phyloP scores from a whole-genome alignment of 1,140 invertebrate genomes.

The Meloidogyne floridensis region DNA sequence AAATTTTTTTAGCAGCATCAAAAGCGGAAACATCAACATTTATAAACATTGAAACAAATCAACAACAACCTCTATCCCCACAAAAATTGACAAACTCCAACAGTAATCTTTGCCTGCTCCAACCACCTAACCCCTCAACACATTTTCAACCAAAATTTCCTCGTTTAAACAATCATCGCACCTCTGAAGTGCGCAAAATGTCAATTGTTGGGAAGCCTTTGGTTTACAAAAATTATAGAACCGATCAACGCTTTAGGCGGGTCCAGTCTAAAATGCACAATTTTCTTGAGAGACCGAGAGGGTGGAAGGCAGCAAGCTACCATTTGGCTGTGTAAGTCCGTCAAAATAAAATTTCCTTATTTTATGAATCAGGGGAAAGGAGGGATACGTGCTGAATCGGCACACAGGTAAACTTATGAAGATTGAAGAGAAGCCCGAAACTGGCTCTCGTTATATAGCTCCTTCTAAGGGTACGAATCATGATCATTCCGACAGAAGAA shows the following conservation, averaged over 20 bases:
- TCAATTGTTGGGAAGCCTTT: slow-evolving; percentile 46
- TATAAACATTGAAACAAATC: background rate
- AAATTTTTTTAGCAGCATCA: background rate
- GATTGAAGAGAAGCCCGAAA: no score
- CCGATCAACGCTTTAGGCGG: slow-evolving; percentile 44
- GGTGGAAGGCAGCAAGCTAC: slow-evolving; percentile 46
- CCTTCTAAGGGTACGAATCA: no score
- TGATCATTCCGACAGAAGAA: no score
- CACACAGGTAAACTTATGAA: no score
- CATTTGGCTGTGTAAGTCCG: slow-evolving; percentile 46
- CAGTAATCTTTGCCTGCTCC: background rate
- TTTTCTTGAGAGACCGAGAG: slow-evolving; percentile 41
- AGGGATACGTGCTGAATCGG: no score
- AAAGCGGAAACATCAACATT: background rate
- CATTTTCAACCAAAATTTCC: slow-evolving; percentile 2
- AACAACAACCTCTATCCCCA: background rate
- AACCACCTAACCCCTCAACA: slow-evolving; percentile 12
- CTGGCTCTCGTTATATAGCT: no score
- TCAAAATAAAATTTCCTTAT: no score
- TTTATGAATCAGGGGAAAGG: no score
- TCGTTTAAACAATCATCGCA: background rate
- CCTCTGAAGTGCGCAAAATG: slow-evolving; percentile 40
- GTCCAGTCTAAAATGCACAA: slow-evolving; percentile 46
- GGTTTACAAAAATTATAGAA: slow-evolving; percentile 48
- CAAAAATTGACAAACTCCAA: background rate